Percentiles rank a stretch among this genome's conserved stretches.
phyloP scores from a whole-genome alignment of 2,888 invertebrate genomes.

The Torymus tubicola region DNA sequence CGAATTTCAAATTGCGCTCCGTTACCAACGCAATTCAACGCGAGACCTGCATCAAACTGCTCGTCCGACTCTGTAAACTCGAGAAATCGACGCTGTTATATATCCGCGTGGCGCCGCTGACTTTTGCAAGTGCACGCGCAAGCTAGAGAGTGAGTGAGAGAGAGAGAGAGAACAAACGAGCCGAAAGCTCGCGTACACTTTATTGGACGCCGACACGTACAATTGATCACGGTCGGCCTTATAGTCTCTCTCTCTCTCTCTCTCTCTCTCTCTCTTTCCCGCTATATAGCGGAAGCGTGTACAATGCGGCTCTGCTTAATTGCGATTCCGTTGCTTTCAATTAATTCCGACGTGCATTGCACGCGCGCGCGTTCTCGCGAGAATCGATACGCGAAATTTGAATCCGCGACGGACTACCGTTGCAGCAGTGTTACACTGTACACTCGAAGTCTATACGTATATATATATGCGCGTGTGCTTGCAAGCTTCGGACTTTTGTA shows the following conservation, averaged over 20 bases:
- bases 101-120: background rate
- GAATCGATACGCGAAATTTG: slow-evolving; percentile 44
- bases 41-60: too few relatives aligned
- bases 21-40: too few relatives aligned
- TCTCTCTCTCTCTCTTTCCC: too few relatives aligned
- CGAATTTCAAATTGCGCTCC: too few relatives aligned
- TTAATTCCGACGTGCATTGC: slow-evolving; percentile 28
- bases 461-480: too few relatives aligned
- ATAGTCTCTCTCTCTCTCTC: too few relatives aligned
- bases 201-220: slow-evolving; percentile 24
- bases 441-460: too few relatives aligned
- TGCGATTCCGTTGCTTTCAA: slow-evolving; percentile 44
- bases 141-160: too few relatives aligned
- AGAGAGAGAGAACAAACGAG: too few relatives aligned
- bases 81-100: background rate
- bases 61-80: background rate
- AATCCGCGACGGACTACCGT: background rate
- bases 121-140: slow-evolving; percentile 1
- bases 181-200: background rate
- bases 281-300: background rate
- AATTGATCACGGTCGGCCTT: slow-evolving; percentile 13
- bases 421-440: too few relatives aligned
- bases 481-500: too few relatives aligned
- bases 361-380: background rate
- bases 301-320: slow-evolving; percentile 26